Percentiles rank a stretch among this genome's conserved stretches.
Evolutionary conservation across 2,113 vertebrate species (phyloP).

Genomic region (Guaruba guarouba): DNA sequence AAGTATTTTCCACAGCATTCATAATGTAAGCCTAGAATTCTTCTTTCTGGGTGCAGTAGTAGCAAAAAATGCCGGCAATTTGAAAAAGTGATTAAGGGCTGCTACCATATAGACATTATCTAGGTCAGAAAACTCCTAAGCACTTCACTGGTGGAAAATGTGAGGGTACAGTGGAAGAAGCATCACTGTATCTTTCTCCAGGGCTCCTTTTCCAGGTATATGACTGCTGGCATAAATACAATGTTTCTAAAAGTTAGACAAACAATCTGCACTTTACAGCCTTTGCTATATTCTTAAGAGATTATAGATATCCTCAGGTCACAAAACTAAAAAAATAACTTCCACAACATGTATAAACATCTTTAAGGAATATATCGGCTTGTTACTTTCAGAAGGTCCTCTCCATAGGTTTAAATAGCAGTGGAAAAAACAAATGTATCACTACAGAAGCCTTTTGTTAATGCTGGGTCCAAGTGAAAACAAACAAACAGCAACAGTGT

Average conservation of each 20-base stretch:
- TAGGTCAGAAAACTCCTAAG: not conserved
- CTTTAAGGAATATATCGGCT: not conserved
- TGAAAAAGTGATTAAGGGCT: not conserved
- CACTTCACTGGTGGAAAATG: not conserved
- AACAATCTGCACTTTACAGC: not conserved
- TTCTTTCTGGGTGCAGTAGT: not conserved
- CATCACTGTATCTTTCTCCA: not conserved
- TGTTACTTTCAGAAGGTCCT: not conserved
- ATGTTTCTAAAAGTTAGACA: not conserved
- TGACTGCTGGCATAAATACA: not conserved
- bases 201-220: not conserved
- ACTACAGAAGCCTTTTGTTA: not conserved
- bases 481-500: not conserved
- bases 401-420: not conserved
- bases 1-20: not conserved
- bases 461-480: not conserved
- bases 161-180: not conserved
- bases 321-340: not conserved
- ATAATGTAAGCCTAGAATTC: not conserved
- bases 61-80: not conserved
- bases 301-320: not conserved
- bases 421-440: not conserved
- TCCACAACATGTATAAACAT: not conserved
- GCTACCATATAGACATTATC: not conserved
- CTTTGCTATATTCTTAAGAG: not conserved